phyloP scores from a whole-genome alignment of 92 coral and sea anemone genomes.

The Palythoa grandiflora region DNA sequence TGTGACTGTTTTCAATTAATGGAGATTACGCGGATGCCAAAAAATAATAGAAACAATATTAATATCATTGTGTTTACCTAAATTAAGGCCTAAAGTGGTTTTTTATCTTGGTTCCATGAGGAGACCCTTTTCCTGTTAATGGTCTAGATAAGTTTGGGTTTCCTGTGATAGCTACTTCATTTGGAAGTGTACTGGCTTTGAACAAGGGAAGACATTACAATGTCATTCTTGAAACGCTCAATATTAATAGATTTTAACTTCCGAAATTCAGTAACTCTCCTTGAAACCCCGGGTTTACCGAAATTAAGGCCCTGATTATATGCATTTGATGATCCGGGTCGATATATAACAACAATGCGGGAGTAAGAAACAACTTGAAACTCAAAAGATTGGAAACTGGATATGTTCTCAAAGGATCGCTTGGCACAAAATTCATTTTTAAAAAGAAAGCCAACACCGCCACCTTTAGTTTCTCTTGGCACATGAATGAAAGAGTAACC shows the following conservation, averaged over 20 bases:
- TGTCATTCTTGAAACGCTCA: slow-evolving; percentile 11
- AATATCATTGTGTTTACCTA: too few relatives aligned
- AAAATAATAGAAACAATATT: too few relatives aligned
- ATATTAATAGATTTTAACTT: background rate
- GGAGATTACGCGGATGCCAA: too few relatives aligned
- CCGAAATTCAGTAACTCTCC: slow-evolving; percentile 22
- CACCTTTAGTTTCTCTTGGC: slow-evolving; percentile 9
- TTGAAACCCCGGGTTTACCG: slow-evolving; percentile 15
- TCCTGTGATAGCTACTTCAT: too few relatives aligned
- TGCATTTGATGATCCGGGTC: background rate
- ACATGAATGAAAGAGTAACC: slow-evolving; percentile 1
- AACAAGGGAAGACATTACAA: slow-evolving; percentile 1
- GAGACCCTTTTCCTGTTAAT: too few relatives aligned
- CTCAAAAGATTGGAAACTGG: background rate
- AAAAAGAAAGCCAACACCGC: background rate
- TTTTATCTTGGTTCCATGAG: too few relatives aligned
- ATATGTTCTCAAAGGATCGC: background rate
- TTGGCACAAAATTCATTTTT: background rate
- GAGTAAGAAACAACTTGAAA: background rate
- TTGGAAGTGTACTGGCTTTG: too few relatives aligned
- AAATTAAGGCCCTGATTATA: slow-evolving; percentile 1
- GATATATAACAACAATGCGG: background rate
- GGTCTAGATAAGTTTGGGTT: too few relatives aligned
- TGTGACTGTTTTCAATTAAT: too few relatives aligned
- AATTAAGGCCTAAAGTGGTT: too few relatives aligned